A percentile compares a stretch with the other conserved stretches of the same genome.
These are phyloP conservation scores for Onychomys torridus DNA, from an alignment of 2,797 vertebrate species.

Conservation along the genomic window DNA sequence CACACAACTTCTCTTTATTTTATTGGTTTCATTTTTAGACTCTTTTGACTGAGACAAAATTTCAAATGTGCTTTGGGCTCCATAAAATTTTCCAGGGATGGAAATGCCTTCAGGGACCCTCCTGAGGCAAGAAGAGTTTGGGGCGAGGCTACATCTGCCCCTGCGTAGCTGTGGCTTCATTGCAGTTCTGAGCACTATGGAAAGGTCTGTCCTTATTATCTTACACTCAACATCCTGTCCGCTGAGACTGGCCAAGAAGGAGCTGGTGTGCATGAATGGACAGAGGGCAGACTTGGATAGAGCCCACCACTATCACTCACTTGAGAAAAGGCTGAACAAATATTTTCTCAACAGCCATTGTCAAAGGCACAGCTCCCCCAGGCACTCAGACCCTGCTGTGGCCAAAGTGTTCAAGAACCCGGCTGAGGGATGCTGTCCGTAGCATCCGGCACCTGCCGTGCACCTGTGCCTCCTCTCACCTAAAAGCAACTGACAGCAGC, in stretches of 20 bases:
- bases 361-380: background rate
- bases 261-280: background rate
- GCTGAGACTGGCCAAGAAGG: background rate
- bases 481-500: background rate
- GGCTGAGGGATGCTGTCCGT: background rate
- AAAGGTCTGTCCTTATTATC: background rate
- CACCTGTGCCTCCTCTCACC: background rate
- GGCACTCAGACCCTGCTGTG: background rate
- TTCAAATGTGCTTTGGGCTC: background rate
- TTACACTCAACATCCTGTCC: background rate
- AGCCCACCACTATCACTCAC: background rate
- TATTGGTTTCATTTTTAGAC: background rate
- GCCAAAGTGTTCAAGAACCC: background rate
- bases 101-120: background rate
- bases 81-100: background rate
- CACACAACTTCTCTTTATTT: background rate
- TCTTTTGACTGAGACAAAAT: background rate
- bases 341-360: background rate
- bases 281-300: background rate
- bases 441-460: background rate
- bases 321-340: background rate
- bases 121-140: background rate
- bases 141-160: background rate
- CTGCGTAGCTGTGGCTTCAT: accelerated
- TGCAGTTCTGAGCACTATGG: background rate